A percentile compares a stretch with the other conserved stretches of the same genome.
Evolutionary conservation across 1,140 invertebrate species (phyloP).

Genomic region (Drosophila jambulina): DNA sequence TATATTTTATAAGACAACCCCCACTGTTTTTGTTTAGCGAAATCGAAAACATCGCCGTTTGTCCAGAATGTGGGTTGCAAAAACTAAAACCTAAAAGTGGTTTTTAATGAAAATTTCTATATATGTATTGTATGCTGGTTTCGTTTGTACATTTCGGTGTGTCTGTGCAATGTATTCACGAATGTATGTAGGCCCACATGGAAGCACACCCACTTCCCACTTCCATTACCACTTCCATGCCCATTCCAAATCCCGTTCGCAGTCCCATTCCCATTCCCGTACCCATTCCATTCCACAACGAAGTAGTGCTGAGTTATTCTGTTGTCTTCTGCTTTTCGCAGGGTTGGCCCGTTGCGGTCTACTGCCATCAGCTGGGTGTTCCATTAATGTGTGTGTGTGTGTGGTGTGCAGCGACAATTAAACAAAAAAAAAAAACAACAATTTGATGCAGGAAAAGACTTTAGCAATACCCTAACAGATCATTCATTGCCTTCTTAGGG

Average conservation of each 20-base stretch:
- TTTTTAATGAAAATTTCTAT: constrained; percentile 74
- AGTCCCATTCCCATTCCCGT: constrained; percentile 32
- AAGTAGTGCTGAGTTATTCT: constrained; percentile 14
- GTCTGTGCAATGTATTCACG: constrained; percentile 4
- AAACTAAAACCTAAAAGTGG: constrained; percentile 73
- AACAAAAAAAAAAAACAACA: constrained; percentile 31
- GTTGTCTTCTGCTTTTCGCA: constrained; percentile 60
- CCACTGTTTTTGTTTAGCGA: constrained; percentile 42
- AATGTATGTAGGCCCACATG: constrained; percentile 35
- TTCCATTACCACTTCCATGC: constrained; percentile 38
- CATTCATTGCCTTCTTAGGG: neutral
- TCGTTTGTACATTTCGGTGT: constrained; percentile 6
- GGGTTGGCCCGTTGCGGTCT: constrained; percentile 76
- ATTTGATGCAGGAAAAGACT: neutral
- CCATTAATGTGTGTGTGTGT: constrained; percentile 24
- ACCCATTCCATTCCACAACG: constrained; percentile 24
- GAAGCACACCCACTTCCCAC: constrained; percentile 44
- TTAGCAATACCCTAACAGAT: constrained; percentile 3
- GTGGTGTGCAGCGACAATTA: constrained; percentile 71
- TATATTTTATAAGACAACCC: constrained; percentile 17
- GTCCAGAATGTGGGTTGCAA: constrained; percentile 73
- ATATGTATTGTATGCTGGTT: constrained; percentile 35
- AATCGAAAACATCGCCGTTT: constrained; percentile 38
- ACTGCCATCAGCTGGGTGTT: constrained; percentile 65
- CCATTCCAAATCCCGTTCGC: constrained; percentile 36